Conservation (phyloP, 1,140 invertebrate species). For the Melipona quadrifasciata region DNA sequence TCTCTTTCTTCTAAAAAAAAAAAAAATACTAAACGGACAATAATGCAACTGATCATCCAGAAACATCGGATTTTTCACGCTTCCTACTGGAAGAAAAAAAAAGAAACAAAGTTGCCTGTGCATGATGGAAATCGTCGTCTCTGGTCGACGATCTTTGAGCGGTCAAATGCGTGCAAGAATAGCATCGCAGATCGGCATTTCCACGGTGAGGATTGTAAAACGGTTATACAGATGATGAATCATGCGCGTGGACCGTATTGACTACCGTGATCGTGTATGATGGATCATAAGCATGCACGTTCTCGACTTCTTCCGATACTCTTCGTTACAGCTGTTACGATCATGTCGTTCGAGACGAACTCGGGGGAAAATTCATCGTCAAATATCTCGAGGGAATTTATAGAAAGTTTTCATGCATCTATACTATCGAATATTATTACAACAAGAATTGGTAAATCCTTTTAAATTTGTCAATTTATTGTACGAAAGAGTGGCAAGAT, state of each 20-base stretch:
- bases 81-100: background rate
- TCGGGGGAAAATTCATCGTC: background rate
- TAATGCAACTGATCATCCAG: background rate
- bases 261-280: slow-evolving; percentile 52
- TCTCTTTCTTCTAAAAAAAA: background rate
- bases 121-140: slow-evolving; percentile 15
- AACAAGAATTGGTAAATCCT: background rate
- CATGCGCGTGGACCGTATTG: slow-evolving; percentile 34
- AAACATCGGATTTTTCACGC: slow-evolving; percentile 19
- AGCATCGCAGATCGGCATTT: slow-evolving; percentile 56
- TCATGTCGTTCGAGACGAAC: background rate
- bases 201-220: slow-evolving; percentile 46
- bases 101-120: background rate
- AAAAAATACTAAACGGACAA: background rate
- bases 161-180: slow-evolving; percentile 34
- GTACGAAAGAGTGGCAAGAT: too few species aligned
- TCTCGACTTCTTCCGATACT: background rate
- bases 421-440: background rate
- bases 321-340: background rate
- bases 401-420: background rate
- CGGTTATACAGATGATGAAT: slow-evolving; percentile 56
- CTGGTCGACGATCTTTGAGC: background rate
- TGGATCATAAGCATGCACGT: slow-evolving; percentile 37
- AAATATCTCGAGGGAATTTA: background rate
- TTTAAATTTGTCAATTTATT: too few species aligned